These are phyloP conservation scores for Pseudomyrmex cubaensis DNA, from an alignment of 1,140 invertebrate species.

Conservation along the genomic window DNA sequence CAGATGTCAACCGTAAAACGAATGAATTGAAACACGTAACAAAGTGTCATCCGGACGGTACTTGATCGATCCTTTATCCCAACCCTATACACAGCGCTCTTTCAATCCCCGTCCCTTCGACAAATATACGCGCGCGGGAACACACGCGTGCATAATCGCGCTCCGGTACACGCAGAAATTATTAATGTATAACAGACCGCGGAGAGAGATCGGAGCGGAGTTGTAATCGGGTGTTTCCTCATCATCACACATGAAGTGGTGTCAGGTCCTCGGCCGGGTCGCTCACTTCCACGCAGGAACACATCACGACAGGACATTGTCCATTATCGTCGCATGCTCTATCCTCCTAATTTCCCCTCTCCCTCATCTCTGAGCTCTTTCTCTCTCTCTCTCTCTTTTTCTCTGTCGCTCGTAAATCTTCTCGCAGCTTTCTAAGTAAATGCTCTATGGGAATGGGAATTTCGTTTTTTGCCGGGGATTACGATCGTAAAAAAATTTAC, in stretches of 20 bases:
- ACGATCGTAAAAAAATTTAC: conserved; percentile 13
- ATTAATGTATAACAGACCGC: conserved; percentile 55
- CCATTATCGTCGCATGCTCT: conserved; percentile 78
- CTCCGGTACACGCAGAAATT: conserved; percentile 69
- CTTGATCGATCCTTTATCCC: conserved; percentile 24
- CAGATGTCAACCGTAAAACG: conserved; percentile 7
- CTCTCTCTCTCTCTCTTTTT: conserved; percentile 2
- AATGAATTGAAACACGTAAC: conserved; percentile 18
- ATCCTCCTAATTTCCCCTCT: conserved; percentile 55
- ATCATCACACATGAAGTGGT: conserved; percentile 80
- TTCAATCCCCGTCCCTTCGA: conserved; percentile 34
- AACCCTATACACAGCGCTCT: neutral
- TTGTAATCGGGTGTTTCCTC: conserved; percentile 83
- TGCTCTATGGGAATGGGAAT: conserved; percentile 22
- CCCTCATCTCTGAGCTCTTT: conserved; percentile 8
- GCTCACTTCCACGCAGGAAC: conserved; percentile 75
- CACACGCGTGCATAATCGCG: conserved; percentile 60
- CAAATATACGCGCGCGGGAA: conserved; percentile 61
- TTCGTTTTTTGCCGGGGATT: too few relatives aligned
- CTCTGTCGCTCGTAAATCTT: conserved; percentile 24
- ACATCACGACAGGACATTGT: conserved; percentile 80
- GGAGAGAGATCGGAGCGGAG: conserved; percentile 52
- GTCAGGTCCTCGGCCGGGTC: conserved; percentile 77
- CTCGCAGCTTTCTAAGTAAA: conserved; percentile 36
- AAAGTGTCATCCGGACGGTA: neutral